These are phyloP conservation scores for Calameuta pallipes DNA, from an alignment of 2,888 invertebrate genomes.

Conservation along the genomic window DNA sequence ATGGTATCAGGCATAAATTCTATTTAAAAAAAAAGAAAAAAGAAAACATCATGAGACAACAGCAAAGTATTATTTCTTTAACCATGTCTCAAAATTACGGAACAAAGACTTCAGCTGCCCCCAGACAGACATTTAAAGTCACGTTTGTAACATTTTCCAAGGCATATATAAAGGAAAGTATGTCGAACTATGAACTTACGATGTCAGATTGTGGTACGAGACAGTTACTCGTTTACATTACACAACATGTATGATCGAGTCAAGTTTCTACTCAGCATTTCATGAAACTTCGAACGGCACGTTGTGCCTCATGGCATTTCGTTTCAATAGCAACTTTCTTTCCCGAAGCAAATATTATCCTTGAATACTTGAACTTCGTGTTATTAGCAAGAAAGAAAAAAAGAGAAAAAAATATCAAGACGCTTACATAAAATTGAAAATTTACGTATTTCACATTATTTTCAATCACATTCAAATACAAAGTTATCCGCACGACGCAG, in stretches of 20 bases:
- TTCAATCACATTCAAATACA: neutral
- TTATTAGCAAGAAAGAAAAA: conserved; percentile 1
- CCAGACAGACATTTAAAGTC: neutral
- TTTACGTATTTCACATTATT: neutral
- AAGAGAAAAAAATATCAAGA: neutral
- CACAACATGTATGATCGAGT: neutral
- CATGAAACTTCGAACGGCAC: neutral
- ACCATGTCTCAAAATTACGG: neutral
- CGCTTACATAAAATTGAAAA: neutral
- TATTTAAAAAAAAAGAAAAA: no score
- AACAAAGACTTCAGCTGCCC: neutral
- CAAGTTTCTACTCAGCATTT: neutral
- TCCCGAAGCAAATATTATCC: neutral
- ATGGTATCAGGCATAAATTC: neutral
- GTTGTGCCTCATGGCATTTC: neutral
- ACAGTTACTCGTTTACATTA: neutral
- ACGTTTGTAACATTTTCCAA: neutral
- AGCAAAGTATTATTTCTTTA: neutral
- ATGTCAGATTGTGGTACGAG: neutral
- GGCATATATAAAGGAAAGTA: neutral
- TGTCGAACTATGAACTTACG: neutral
- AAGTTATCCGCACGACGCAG: neutral
- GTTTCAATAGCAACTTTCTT: neutral
- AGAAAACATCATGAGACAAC: neutral
- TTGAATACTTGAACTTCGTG: neutral